Evolutionary conservation across 2,113 vertebrate genomes (phyloP), one percentile per base, ranked within the genome.

Genomic region (Polyodon spathula): DNA sequence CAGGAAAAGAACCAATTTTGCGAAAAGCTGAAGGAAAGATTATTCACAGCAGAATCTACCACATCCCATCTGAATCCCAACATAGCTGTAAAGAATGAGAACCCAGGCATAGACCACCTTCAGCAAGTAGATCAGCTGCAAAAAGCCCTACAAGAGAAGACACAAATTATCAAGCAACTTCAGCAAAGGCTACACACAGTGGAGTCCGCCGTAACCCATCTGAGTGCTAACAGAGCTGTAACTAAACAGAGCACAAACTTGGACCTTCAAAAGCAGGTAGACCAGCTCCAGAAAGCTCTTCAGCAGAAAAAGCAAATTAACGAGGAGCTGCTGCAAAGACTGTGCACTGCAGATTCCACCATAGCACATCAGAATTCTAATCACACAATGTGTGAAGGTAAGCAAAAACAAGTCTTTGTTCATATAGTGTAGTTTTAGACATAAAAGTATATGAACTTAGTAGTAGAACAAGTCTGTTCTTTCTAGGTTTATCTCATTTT

Each of bases 221-320:
- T 52, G 39, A 44, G 65, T 1, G 40, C 10, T 6, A 65, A 51
- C 40, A 72, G 73, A 2, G 54, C 40, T 17, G 72, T 62, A 16
- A 69, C 70, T 15, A 46, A 27, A 61, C 80, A 52, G 63, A 72
- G 11, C 11, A 10, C 43, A 1, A n/a, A 15, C 4, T 4, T 0
- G 63, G 70, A 55, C 40, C 72, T 78, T 41, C 73, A 80, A 41
- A 55, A 51, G 15, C 79, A 82, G 6, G 66, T 85, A 48, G 78
- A 85, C 61, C 70, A 71, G 40, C 78, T 87, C 15, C 82, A 84
- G 63, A 86, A 82, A 61, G 77, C 78, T 1, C 69, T 87, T 54
- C 81, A 78, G 66, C 84, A 85, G 57, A 84, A 82, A 66, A 81
- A 78, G 66, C 79, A 66, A 39, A 41, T 65, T 2, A 82, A 68